Percentiles rank a stretch among this genome's conserved stretches.
These are phyloP conservation scores for Nannoperca obscura DNA, from an alignment of 2,797 vertebrate species.

Conservation along the genomic window DNA sequence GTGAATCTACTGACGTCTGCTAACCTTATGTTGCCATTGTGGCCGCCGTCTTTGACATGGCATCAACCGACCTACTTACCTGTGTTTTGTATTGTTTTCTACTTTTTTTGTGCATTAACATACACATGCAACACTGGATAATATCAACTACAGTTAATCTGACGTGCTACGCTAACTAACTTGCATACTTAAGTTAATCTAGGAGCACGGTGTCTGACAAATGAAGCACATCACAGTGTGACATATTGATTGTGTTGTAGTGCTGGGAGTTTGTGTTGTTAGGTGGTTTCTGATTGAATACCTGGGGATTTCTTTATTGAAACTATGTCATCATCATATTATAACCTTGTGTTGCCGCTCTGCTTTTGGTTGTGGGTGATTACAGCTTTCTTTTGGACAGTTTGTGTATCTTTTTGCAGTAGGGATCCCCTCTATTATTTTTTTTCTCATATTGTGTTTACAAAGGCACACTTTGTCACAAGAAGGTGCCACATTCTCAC, in stretches of 20 bases:
- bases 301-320: neutral
- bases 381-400: neutral
- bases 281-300: neutral
- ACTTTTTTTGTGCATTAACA: neutral
- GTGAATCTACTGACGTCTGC: neutral
- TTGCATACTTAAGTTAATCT: neutral
- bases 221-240: neutral
- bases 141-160: neutral
- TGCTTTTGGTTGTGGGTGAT: neutral
- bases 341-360: neutral
- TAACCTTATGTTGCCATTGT: neutral
- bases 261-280: neutral
- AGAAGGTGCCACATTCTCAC: conserved; percentile 6
- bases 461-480: neutral
- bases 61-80: neutral
- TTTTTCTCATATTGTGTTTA: neutral
- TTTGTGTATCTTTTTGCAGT: neutral
- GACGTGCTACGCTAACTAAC: no score
- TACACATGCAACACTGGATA: neutral
- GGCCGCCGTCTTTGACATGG: neutral
- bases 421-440: neutral
- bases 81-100: neutral
- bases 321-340: neutral
- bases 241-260: neutral
- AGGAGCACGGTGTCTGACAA: neutral